phyloP scores from a whole-genome alignment of 2,888 invertebrate species.

The Hypsopygia costalis region DNA sequence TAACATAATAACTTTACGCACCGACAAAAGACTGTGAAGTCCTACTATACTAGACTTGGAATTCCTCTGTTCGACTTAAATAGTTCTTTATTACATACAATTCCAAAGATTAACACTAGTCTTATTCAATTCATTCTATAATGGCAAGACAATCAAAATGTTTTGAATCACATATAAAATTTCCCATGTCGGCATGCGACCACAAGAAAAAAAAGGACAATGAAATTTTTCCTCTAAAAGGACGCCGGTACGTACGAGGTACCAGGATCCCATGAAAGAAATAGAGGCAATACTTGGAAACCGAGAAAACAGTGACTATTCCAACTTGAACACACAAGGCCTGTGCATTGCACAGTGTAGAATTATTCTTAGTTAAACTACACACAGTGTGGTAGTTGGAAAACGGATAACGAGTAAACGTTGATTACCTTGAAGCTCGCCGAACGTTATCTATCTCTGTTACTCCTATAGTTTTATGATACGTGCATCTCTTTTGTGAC shows the following conservation, averaged over 20 bases:
- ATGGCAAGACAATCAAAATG: not conserved
- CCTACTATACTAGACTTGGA: too few species aligned
- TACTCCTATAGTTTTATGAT: slow-evolving; percentile 24
- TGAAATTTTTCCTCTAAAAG: slow-evolving; percentile 23
- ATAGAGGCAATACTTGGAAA: slow-evolving; percentile 54
- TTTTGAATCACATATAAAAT: not conserved
- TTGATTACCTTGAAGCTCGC: slow-evolving; percentile 71
- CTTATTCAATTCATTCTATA: not conserved
- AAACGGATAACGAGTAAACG: slow-evolving; percentile 65
- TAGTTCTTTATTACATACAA: too few species aligned
- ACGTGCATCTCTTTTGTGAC: slow-evolving; percentile 40
- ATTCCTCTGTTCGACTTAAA: too few species aligned
- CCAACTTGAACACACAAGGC: slow-evolving; percentile 15
- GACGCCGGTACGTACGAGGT: slow-evolving; percentile 39
- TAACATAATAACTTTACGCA: too few species aligned
- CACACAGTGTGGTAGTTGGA: slow-evolving; percentile 47
- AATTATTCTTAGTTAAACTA: slow-evolving; percentile 21
- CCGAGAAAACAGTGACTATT: slow-evolving; percentile 48
- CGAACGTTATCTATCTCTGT: slow-evolving; percentile 33
- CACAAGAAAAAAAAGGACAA: slow-evolving; percentile 8
- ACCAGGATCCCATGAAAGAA: slow-evolving; percentile 54
- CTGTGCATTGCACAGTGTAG: slow-evolving; percentile 29
- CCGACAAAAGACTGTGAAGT: too few species aligned
- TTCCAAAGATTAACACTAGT: too few species aligned
- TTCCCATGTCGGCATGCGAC: not conserved